Evolutionary conservation across 1,140 invertebrate species (phyloP).

Genomic region (Dolichoris vasculosae): DNA sequence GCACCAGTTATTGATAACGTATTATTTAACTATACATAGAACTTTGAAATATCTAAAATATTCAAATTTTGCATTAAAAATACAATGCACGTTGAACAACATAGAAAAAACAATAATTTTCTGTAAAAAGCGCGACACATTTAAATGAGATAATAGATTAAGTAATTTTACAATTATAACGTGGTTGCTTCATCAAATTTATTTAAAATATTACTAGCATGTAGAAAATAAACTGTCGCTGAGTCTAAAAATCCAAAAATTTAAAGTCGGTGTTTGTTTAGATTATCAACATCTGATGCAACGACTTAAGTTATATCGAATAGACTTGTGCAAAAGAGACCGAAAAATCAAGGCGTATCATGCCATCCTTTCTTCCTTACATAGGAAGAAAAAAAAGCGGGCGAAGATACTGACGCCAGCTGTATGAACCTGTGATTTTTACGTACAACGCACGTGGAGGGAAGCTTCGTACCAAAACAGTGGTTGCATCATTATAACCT

Average conservation of each 20-base stretch:
- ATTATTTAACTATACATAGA: background rate
- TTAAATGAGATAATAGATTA: no score
- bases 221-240: background rate
- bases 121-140: no score
- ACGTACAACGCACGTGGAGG: background rate
- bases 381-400: constrained; percentile 45
- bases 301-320: constrained; percentile 16
- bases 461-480: constrained; percentile 32
- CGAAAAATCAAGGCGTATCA: constrained; percentile 43
- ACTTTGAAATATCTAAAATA: background rate
- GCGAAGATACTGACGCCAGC: constrained; percentile 47
- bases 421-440: constrained; percentile 35
- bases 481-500: background rate
- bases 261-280: background rate
- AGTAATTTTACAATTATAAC: no score
- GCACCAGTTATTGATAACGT: constrained; percentile 2
- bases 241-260: background rate
- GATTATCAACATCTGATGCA: constrained; percentile 6
- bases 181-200: no score
- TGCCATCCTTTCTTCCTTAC: constrained; percentile 39
- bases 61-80: background rate
- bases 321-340: constrained; percentile 22
- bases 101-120: no score
- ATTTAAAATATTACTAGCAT: no score
- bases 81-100: no score